Base-by-base conservation (phyloP, 2,113 vertebrate species). In the Brachypteracias leptosomus region DNA sequence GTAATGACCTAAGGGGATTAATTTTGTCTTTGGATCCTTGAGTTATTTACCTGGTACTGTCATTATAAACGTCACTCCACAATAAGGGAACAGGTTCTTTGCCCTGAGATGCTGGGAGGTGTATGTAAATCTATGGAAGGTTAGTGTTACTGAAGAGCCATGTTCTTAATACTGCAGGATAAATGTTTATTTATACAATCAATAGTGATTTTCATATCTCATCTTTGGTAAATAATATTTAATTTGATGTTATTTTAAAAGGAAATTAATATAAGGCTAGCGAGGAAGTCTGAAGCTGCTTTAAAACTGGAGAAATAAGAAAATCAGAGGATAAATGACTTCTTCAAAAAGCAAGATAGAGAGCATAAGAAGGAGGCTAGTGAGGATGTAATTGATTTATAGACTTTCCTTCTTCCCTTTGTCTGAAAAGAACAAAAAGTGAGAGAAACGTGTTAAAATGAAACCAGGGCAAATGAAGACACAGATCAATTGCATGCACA, bases 381-480 rank as follows among this genome's bases (percentile, higher is more conserved):
- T 79, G 52, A 58, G 74, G 38, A 51, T 62, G 38, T 42, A 61
- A 90, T 70, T 83, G 88, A 93, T 94, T 95, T 91, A 86, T 76
- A 72, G 89, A 73, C 71, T 85, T 96, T 74, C 1, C 3, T 65
- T 91, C 59, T 75, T 89, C 52, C 36, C 71, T 86, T 62, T 35
- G 63, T 55, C 58, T 75, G 42, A 77, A 76, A n/a, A n/a, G n/a
- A n/a, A n/a, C n/a, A n/a, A n/a, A n/a, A 1, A 1, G 58, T 2
- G 4, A 91, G 72, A 80, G 65, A 85, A 95, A 67, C 38, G 5
- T 82, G 89, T 94, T 91, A 52, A 85, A 79, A 62, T 85, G 70
- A 92, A 94, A 91, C 22, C 68, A 82, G 91, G 52, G 31, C 75
- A 95, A 81, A 82, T 94, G 70, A 95, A 97, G 93, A 61, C 35